Base-by-base conservation (phyloP, 1,140 invertebrate species). In the Mizuhopecten yessoensis region DNA sequence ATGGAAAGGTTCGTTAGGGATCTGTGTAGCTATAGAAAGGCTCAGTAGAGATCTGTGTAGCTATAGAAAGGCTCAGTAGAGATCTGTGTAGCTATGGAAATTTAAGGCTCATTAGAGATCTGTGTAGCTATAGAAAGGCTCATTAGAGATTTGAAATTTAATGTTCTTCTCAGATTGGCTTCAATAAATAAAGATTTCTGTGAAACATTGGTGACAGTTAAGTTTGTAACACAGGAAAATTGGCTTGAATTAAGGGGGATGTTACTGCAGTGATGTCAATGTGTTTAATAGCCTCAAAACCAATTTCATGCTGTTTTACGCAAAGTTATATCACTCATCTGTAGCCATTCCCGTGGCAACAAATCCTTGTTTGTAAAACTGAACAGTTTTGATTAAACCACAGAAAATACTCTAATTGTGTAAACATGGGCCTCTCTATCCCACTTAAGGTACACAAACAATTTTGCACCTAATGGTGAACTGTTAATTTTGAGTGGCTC, bases 91-190 rank as follows among this genome's bases (percentile, higher is more conserved):
- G n/a, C n/a, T n/a, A n/a, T n/a, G n/a, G n/a, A n/a, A n/a, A n/a
- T n/a, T n/a, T n/a, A 75, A 75, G 23, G 57, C n/a, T 75, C 57
- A 75, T 75, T 3, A 75, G 57, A 75, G 57, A 75, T 75, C 57
- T 75, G 23, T 75, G 1, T 75, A 75, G n/a, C 57, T 75, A 75
- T 75, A 75, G 29, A 75, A 75, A 75, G 23, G 57, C n/a, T 75
- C 57, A 75, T 75, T 3, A 75, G 57, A 75, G 57, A 75, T 75
- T 75, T 75, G 57, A 75, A 75, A 75, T 75, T 75, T 75, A 75
- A 75, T 75, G 57, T 75, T 29, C 57, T 75, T 29, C 29, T 75
- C 57, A 29, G 9, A n/a, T 75, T 75, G 5, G 0, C n/a, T n/a
- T n/a, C 57, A 29, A 17, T 75, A 75, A 75, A 75, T 75, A 29